Evolutionary conservation across 2,888 invertebrate species (phyloP).

Genomic region (Cryptophagus acutangulus): DNA sequence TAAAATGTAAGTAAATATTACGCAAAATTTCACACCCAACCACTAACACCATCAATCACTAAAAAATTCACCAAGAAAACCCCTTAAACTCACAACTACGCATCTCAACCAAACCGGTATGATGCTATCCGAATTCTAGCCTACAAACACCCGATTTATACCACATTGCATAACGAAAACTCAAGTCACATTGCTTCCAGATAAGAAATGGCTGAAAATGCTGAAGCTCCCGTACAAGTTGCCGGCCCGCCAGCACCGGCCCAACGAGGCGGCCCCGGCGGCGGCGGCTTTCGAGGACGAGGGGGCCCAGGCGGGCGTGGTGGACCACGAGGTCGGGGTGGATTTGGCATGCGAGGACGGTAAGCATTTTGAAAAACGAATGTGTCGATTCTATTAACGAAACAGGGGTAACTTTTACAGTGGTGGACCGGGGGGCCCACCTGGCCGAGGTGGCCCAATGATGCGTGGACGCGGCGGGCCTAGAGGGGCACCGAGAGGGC

Average conservation of each 20-base stretch:
- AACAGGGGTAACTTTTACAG: constrained; percentile 18
- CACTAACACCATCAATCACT: too few species aligned
- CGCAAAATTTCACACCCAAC: too few species aligned
- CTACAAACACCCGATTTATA: too few species aligned
- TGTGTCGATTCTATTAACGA: not conserved
- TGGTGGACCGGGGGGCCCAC: constrained; percentile 33
- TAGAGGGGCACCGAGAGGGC: constrained; percentile 28
- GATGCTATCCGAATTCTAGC: too few species aligned
- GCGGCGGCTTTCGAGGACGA: constrained; percentile 20
- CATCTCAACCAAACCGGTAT: too few species aligned
- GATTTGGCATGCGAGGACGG: constrained; percentile 29
- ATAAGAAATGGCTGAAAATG: constrained; percentile 21
- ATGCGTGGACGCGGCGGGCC: constrained; percentile 32
- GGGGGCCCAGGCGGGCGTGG: constrained; percentile 24
- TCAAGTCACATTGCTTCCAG: too few species aligned
- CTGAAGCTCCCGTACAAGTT: constrained; percentile 12
- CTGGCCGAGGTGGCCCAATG: constrained; percentile 33
- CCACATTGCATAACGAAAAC: too few species aligned
- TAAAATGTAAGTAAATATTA: too few species aligned
- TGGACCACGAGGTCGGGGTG: constrained; percentile 24
- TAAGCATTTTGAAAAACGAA: constrained; percentile 12
- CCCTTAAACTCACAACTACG: too few species aligned
- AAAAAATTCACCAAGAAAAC: too few species aligned
- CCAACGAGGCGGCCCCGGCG: constrained; percentile 16
- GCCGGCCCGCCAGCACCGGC: constrained; percentile 7